Base-by-base conservation (phyloP, 1,140 invertebrate genomes). In the Trichomalopsis sarcophagae region DNA sequence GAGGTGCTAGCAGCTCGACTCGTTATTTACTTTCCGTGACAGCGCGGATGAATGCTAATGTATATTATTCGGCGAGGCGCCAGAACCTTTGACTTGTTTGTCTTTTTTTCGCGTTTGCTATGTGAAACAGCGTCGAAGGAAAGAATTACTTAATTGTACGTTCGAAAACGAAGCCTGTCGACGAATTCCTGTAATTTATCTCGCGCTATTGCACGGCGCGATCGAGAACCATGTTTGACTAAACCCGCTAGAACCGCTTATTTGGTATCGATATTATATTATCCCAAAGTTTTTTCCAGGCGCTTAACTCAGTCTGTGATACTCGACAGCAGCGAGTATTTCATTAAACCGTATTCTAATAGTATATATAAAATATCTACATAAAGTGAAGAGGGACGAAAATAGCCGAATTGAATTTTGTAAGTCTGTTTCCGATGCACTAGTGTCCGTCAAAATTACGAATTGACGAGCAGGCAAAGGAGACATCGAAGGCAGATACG, bases 111-210 rank as follows among this genome's bases (percentile, higher is more conserved):
- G 7, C 10, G 6, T 13, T 44, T 13, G 17, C 66, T 40, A 30
- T 14, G 27, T 27, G 14, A 50, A 50, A 50, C 47, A 17, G 47
- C 47, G 27, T 66, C 81, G 87, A 88, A 89, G 89, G 90, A 89
- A 88, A 87, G 89, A 91, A 92, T 91, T 89, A 89, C 90, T 91
- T 92, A 92, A 92, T 92, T 91, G 91, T 85, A 90, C 88, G 88
- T 87, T 87, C 86, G 84, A 86, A 86, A 87, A 84, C 68, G 84
- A 76, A 21, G 21, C 33, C 40, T 21, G 81, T 73, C 44, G 23
- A 1, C 33, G 33, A 69, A 44, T 80, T 6, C 36, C 3, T 21
- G 30, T 80, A 21, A 73, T 73, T 73, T 17, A 73, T 33, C 69
- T 7, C 69, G 69, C 27, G 11, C n/a, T 44, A 71, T 71, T 47